Evolutionary conservation across 2,888 invertebrate species (phyloP).

Genomic region (Limnephilus rhombicus): DNA sequence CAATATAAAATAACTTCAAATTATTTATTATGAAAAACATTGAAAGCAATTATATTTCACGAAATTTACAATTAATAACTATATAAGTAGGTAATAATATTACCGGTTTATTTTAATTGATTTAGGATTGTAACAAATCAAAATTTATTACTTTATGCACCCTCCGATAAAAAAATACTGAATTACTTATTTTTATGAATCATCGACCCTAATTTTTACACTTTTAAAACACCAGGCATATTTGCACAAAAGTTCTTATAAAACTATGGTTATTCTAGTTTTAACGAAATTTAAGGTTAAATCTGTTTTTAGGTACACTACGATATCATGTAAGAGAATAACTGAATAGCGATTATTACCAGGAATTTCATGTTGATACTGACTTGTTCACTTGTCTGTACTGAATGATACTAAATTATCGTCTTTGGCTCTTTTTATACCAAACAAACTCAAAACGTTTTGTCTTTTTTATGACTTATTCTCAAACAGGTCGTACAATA

Average conservation of each 20-base stretch:
- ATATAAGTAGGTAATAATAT: no score
- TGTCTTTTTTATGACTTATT: constrained; percentile 39
- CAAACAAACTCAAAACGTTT: constrained; percentile 23
- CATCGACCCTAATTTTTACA: neutral
- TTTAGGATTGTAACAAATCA: neutral
- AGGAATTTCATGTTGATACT: constrained; percentile 55
- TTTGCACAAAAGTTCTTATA: neutral
- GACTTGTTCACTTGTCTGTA: constrained; percentile 36
- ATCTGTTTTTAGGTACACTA: neutral
- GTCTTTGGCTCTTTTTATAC: constrained; percentile 41
- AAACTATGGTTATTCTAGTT: neutral
- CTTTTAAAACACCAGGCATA: neutral
- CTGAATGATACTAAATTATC: constrained; percentile 19
- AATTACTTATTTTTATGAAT: neutral
- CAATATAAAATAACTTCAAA: no score
- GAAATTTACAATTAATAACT: no score
- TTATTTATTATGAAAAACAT: no score
- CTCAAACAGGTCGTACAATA: constrained; percentile 49
- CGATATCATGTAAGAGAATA: neutral
- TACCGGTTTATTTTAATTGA: neutral
- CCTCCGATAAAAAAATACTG: neutral
- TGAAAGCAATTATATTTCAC: no score
- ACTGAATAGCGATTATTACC: constrained; percentile 38
- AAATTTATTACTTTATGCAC: neutral
- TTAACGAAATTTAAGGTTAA: neutral